Base-by-base conservation (phyloP, 2,113 vertebrate species). In the Hylia prasina region DNA sequence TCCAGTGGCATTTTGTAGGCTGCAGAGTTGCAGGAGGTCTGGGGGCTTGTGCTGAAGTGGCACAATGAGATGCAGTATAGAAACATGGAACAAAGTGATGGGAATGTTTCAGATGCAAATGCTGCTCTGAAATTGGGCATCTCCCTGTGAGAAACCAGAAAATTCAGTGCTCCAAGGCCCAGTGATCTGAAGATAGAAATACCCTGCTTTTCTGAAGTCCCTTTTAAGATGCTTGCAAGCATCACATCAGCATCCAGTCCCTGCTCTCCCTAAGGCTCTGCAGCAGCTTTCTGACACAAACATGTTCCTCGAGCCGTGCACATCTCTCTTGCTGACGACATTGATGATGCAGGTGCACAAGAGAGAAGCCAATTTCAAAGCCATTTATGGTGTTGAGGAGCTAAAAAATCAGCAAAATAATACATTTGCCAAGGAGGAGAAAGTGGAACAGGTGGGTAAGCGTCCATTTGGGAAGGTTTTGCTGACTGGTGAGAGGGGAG, bases 301-400 rank as follows among this genome's bases (percentile, higher is more conserved):
- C 66, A 89, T 2, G 65, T 72, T 91, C 92, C 94, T 97, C 33
- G 35, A 90, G 96, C 91, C 7, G 13, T 89, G 85, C 90, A 90
- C 96, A 95, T 96, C 91, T 58, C 94, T 97, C 81, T 66, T 90
- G 82, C 94, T 94, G 79, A 96, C 89, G 83, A 97, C 97, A 97
- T 48, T n/a, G 95, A 89, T 93, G 96, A 96, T 94, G 96, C 92
- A 86, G 97, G 95, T 96, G 53, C 86, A 89, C 87, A 75, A 96
- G 96, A 79, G 88, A 96, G 94, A 70, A 87, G 95, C 82, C 92
- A 65, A 51, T 95, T 95, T 95, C 91, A 88, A 84, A 97, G 91
- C 94, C 95, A 70, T 97, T 97, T 97, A 94, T 94, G 96, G 95
- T 82, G 71, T 42, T 72, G 93, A 82, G 69, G 57, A 81, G 95